phyloP scores from a whole-genome alignment of 2,797 vertebrate species.

The Pantherophis alleghaniensis region DNA sequence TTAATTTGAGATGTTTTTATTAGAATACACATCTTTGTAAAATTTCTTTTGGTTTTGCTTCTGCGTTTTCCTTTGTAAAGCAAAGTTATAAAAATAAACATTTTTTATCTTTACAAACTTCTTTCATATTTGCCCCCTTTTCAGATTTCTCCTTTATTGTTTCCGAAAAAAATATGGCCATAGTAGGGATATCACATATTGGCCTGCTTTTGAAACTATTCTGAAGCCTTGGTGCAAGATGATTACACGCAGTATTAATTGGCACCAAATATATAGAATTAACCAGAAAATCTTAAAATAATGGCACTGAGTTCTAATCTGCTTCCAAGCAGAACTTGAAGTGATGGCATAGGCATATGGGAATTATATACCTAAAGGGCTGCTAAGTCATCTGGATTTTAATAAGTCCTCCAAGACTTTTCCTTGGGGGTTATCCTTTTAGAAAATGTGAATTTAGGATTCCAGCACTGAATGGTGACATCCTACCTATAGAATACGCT shows the following conservation, averaged over 20 bases:
- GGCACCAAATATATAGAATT: not conserved
- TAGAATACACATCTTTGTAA: not conserved
- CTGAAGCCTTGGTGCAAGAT: not conserved
- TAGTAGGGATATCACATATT: not conserved
- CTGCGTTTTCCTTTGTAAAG: not conserved
- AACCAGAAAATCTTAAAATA: not conserved
- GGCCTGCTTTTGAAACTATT: not conserved
- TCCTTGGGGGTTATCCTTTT: not conserved
- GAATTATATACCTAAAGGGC: not conserved
- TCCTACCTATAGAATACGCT: not conserved
- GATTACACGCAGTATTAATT: not conserved
- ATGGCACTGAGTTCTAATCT: not conserved
- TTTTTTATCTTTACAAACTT: not conserved
- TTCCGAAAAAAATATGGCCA: not conserved
- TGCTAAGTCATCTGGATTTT: not conserved
- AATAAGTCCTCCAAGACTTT: not conserved
- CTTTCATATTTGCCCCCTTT: not conserved
- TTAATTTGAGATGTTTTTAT: not conserved
- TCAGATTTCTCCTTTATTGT: not conserved
- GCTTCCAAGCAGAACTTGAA: not conserved
- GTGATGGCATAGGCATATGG: not conserved
- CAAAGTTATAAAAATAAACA: not conserved
- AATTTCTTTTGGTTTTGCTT: not conserved
- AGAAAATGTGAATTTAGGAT: not conserved
- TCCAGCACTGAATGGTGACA: not conserved